phyloP scores from a whole-genome alignment of 2,797 vertebrate genomes.

The Chiloscyllium punctatum region DNA sequence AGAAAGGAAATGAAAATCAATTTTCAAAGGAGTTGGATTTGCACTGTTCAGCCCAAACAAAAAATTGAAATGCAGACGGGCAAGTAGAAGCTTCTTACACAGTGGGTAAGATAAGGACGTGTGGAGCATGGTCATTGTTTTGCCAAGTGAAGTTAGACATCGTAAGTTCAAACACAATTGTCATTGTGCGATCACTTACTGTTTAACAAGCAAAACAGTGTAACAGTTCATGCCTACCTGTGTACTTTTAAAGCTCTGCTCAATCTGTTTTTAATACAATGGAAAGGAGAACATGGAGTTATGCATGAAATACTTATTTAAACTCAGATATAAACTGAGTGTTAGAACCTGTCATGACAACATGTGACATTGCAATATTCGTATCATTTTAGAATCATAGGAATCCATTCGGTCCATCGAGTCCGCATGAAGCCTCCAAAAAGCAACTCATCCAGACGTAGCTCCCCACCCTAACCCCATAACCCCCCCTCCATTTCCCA shows the following conservation, averaged over 20 bases:
- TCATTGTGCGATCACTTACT: not conserved
- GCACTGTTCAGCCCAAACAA: not conserved
- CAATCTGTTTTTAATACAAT: not conserved
- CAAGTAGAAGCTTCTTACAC: not conserved
- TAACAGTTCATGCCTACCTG: not conserved
- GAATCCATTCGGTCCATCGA: no score
- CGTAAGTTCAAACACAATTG: not conserved
- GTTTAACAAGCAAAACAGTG: not conserved
- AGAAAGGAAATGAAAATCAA: not conserved
- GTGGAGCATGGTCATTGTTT: not conserved
- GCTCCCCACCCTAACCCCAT: no score
- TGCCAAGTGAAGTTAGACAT: not conserved
- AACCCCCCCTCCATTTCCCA: no score
- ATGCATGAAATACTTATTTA: not conserved
- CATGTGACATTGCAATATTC: not conserved
- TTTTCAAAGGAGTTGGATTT: not conserved
- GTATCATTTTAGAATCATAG: not conserved
- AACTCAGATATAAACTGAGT: not conserved
- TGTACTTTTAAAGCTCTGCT: not conserved
- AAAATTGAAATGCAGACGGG: not conserved
- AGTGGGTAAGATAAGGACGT: not conserved
- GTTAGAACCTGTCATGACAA: not conserved
- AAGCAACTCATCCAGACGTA: no score
- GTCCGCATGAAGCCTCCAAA: no score
- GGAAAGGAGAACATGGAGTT: not conserved